These are phyloP conservation scores for Sparidentex hasta DNA, from an alignment of 2,797 vertebrate species.

Conservation along the genomic window DNA sequence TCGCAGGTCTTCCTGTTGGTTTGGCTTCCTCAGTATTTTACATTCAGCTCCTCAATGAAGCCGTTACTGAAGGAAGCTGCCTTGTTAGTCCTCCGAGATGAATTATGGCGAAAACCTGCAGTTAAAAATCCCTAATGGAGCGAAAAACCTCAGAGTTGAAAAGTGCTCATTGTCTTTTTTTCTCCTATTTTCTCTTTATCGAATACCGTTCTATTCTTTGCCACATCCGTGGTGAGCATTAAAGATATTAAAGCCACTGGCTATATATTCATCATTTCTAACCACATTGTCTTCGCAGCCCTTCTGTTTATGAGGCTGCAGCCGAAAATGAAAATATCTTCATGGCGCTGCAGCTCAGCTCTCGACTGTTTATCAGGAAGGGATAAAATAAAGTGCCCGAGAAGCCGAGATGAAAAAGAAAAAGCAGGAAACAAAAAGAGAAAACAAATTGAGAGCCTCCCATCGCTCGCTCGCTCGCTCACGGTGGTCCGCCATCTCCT, in stretches of 20 bases:
- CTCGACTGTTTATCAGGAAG: slow-evolving; percentile 46
- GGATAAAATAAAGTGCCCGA: background rate
- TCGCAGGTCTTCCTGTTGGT: slow-evolving; percentile 19
- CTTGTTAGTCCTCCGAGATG: slow-evolving; percentile 19
- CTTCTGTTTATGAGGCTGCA: slow-evolving; percentile 58
- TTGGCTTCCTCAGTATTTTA: slow-evolving; percentile 1
- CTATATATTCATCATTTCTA: slow-evolving; percentile 73
- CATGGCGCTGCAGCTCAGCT: slow-evolving; percentile 28
- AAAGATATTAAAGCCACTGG: slow-evolving; percentile 70
- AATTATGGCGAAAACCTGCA: slow-evolving; percentile 7
- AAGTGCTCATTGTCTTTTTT: slow-evolving; percentile 10
- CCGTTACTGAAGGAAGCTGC: slow-evolving; percentile 5
- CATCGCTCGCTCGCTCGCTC: slow-evolving; percentile 17
- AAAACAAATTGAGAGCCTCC: slow-evolving; percentile 55
- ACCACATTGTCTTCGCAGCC: slow-evolving; percentile 62
- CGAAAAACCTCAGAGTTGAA: slow-evolving; percentile 21
- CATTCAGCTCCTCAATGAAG: background rate
- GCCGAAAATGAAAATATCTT: slow-evolving; percentile 64
- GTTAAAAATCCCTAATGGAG: slow-evolving; percentile 15
- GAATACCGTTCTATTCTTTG: slow-evolving; percentile 8
- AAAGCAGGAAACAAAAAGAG: slow-evolving; percentile 45
- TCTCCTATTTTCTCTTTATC: slow-evolving; percentile 53
- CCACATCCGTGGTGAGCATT: slow-evolving; percentile 32
- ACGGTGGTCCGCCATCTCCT: slow-evolving; percentile 39
- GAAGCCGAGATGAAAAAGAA: slow-evolving; percentile 30